Evolutionary conservation across 2,797 vertebrate genomes (phyloP).

Genomic region (Pantherophis vulpinus): DNA sequence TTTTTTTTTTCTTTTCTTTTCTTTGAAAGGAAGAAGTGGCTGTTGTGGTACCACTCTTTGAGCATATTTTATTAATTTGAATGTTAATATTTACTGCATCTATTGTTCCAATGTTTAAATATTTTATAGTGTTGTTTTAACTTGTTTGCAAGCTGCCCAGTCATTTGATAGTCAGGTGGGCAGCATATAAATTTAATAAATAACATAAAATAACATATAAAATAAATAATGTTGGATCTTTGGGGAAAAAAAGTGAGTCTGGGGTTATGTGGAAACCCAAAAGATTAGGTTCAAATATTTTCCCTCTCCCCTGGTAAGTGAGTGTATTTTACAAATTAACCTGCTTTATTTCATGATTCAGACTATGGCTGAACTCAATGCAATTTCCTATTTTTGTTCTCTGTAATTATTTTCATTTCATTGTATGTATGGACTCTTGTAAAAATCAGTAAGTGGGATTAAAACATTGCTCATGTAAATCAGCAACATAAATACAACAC

Average conservation of each 20-base stretch:
- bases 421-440: neutral
- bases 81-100: neutral
- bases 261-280: neutral
- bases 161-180: neutral
- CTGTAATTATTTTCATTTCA: neutral
- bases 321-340: neutral
- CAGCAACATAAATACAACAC: neutral
- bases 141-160: neutral
- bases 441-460: neutral
- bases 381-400: neutral
- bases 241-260: neutral
- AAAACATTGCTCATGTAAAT: neutral
- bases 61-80: neutral
- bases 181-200: neutral
- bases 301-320: neutral
- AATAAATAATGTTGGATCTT: neutral
- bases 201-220: neutral
- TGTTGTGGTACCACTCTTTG: neutral
- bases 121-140: neutral
- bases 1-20: neutral
- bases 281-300: neutral
- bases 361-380: neutral
- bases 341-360: neutral
- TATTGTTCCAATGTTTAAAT: too few species aligned
- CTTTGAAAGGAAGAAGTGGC: neutral